A percentile compares a stretch with the other conserved stretches of the same genome.
Conservation (phyloP, 2,888 invertebrate species). For the Apeira syringaria region DNA sequence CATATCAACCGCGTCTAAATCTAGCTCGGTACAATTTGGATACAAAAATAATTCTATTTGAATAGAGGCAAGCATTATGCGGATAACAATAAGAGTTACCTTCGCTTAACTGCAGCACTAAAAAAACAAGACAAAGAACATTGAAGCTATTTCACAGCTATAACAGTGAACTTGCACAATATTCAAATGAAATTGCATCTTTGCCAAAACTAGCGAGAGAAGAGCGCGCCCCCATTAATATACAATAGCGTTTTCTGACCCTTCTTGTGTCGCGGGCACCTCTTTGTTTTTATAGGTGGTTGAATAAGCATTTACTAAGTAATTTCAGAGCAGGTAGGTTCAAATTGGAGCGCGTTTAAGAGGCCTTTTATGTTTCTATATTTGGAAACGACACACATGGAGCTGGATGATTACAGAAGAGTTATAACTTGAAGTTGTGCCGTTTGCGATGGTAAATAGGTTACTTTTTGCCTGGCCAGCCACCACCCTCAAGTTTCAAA, state of each 20-base stretch:
- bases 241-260: constrained; percentile 76
- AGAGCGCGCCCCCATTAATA: constrained; percentile 72
- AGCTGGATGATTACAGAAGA: constrained; percentile 29
- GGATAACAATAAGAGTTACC: background rate
- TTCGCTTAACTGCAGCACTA: background rate
- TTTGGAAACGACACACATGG: constrained; percentile 38
- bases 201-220: constrained; percentile 81
- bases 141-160: constrained; percentile 64
- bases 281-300: constrained; percentile 80
- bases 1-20: no score
- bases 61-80: background rate
- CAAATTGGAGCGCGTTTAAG: constrained; percentile 55
- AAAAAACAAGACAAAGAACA: constrained; percentile 20
- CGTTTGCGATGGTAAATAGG: no score
- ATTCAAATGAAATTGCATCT: constrained; percentile 84
- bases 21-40: no score
- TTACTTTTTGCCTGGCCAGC: no score
- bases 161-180: constrained; percentile 78
- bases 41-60: no score
- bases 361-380: constrained; percentile 47
- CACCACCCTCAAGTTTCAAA: no score
- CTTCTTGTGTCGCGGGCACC: constrained; percentile 62
- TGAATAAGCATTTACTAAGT: constrained; percentile 74
- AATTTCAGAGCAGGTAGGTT: constrained; percentile 60
- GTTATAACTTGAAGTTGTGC: no score